These are phyloP conservation scores for Bubalus kerabau DNA, from an alignment of 2,113 vertebrate genomes.

Conservation along the genomic window DNA sequence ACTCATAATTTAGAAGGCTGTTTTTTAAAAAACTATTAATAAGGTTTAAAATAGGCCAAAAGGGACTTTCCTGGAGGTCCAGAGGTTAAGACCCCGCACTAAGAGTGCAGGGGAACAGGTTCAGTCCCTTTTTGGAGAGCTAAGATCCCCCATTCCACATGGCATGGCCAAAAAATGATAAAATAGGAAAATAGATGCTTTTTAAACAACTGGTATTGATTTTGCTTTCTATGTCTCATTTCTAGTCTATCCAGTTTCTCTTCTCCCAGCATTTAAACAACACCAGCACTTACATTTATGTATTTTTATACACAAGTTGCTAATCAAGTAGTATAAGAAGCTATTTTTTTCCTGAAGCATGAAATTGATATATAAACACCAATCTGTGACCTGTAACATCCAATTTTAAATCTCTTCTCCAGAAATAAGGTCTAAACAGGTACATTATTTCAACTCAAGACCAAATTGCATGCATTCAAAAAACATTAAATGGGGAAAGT, in stretches of 20 bases:
- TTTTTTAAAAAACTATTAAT: not conserved
- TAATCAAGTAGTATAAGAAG: constrained; percentile 71
- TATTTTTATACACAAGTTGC: constrained; percentile 55
- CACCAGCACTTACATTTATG: constrained; percentile 24
- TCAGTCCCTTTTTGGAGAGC: not conserved
- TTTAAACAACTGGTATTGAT: constrained; percentile 22
- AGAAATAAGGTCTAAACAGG: constrained; percentile 53
- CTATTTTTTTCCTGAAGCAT: constrained; percentile 71
- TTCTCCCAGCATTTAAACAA: not conserved
- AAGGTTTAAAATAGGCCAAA: not conserved
- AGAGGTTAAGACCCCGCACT: not conserved
- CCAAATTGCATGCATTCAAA: constrained; percentile 64
- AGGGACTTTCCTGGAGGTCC: fast-evolving
- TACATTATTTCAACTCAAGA: constrained; percentile 51
- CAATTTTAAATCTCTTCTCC: constrained; percentile 74
- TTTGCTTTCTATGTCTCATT: not conserved
- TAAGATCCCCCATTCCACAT: not conserved
- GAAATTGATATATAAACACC: constrained; percentile 76
- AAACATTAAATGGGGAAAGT: constrained; percentile 53
- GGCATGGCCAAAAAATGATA: not conserved
- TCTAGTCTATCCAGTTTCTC: not conserved
- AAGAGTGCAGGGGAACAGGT: not conserved
- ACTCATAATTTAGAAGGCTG: not conserved
- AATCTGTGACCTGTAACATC: constrained; percentile 72
- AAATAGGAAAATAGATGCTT: not conserved